These are phyloP conservation scores for Hyppa rectilinea DNA, from an alignment of 2,888 invertebrate genomes.

Conservation along the genomic window DNA sequence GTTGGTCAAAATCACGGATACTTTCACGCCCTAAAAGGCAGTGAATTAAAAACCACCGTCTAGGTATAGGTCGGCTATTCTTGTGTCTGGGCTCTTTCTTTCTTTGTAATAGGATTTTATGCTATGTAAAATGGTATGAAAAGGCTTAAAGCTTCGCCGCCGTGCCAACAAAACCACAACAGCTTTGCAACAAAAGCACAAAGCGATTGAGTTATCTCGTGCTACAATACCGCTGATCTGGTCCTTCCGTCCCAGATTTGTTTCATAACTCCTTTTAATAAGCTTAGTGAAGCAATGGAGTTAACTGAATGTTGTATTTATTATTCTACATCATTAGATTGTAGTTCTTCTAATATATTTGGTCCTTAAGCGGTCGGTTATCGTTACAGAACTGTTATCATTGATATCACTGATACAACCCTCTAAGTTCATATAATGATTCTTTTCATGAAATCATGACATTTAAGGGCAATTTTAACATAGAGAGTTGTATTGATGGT, in stretches of 20 bases:
- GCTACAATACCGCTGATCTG: constrained; percentile 35
- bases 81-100: no score
- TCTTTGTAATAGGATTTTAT: constrained; percentile 19
- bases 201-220: constrained; percentile 40
- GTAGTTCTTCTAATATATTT: background rate
- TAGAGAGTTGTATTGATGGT: no score
- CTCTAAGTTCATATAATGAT: no score
- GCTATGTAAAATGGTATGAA: constrained; percentile 26
- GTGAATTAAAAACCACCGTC: no score
- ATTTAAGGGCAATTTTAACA: no score
- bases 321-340: background rate
- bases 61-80: constrained; percentile 32
- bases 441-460: no score
- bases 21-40: no score
- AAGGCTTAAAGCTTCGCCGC: constrained; percentile 30
- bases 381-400: no score
- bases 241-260: constrained; percentile 33
- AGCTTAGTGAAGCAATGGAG: constrained; percentile 1
- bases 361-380: no score
- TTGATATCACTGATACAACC: no score
- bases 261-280: constrained; percentile 35
- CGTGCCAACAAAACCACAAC: constrained; percentile 29
- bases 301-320: constrained; percentile 4
- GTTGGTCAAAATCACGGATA: no score
- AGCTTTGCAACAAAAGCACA: constrained; percentile 37